Base-by-base conservation (phyloP, 1,140 invertebrate species). In the Micrasema minimum region DNA sequence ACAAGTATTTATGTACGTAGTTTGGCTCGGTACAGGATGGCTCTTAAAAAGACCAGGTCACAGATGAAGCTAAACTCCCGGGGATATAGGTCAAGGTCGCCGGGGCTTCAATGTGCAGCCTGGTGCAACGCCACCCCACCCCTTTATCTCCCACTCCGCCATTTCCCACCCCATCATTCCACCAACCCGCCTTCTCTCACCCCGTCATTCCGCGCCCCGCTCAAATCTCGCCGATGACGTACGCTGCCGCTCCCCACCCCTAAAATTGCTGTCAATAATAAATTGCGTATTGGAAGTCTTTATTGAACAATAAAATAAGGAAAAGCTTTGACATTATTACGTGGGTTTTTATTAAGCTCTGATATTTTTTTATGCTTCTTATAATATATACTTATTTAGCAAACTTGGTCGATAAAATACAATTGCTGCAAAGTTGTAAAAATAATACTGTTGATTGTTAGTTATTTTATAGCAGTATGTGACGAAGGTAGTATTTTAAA, bases 11-110 rank as follows among this genome's bases (percentile, higher is more conserved):
- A n/a, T 31, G 26, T 31, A 31, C 26, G 2, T 7, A 4, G 26
- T 31, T 31, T 31, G 26, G 26, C 26, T 31, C 26, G 3, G 26
- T n/a, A 31, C 23, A 14, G n/a, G 23, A 55, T 11, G 37, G 55
- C 22, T 59, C 35, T 59, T 38, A 7, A 59, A 43, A 38, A 38
- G n/a, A 16, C 37, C 55, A 41, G 55, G 55, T 59, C 55, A 59
- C 18, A 38, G 23, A 20, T 31, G 55, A 31, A 59, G 37, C 55
- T 41, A 38, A 31, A 20, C 37, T 59, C 55, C 55, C 55, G 37
- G 55, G 55, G 9, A 41, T 38, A 11, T 41, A 12, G 55, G 55
- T 41, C 55, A 59, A 59, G 55, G 55, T 59, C 55, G 12, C 35
- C 37, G 10, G 48, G n/a, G 55, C 55, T 41, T 9, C 9, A 59